Evolutionary conservation across 2,888 invertebrate genomes (phyloP).

Genomic region (Calliopum simillimum): DNA sequence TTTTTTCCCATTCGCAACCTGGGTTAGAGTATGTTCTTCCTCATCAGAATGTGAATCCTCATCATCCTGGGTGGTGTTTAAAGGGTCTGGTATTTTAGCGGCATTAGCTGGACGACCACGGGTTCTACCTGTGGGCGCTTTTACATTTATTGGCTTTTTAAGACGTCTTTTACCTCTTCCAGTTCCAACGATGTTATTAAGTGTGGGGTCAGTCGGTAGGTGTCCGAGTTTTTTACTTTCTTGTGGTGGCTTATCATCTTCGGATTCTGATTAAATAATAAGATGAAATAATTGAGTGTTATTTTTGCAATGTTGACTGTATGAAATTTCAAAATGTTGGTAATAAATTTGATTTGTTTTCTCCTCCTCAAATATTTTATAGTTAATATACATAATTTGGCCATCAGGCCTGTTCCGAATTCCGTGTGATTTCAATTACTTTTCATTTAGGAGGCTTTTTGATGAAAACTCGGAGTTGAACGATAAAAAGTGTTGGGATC

Average conservation of each 20-base stretch:
- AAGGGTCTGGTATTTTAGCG: constrained; percentile 13
- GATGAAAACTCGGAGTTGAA: too few relatives aligned
- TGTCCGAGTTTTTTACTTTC: constrained; percentile 56
- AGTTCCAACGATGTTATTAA: constrained; percentile 54
- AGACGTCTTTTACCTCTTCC: constrained; percentile 59
- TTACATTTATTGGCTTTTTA: constrained; percentile 47
- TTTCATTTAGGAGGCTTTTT: too few relatives aligned
- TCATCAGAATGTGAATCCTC: constrained; percentile 37
- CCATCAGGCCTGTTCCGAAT: too few relatives aligned
- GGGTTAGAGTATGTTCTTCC: neutral
- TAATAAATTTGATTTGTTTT: too few relatives aligned
- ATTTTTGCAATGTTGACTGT: too few relatives aligned
- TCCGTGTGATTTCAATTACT: too few relatives aligned
- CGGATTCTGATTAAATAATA: constrained; percentile 39
- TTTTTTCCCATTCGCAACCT: constrained; percentile 13
- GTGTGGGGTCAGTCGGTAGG: constrained; percentile 54
- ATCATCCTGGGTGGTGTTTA: constrained; percentile 28
- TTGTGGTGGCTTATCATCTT: constrained; percentile 48
- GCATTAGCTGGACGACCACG: constrained; percentile 56
- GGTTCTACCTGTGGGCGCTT: constrained; percentile 52
- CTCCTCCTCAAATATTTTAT: too few relatives aligned
- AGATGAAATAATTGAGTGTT: too few relatives aligned
- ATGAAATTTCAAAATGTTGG: too few relatives aligned
- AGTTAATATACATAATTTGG: too few relatives aligned
- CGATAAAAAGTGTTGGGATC: too few relatives aligned